Evolutionary conservation across 92 coral and sea anemone species (phyloP), one percentile per base, ranked within the genome.

Genomic region (Palythoa grandis): DNA sequence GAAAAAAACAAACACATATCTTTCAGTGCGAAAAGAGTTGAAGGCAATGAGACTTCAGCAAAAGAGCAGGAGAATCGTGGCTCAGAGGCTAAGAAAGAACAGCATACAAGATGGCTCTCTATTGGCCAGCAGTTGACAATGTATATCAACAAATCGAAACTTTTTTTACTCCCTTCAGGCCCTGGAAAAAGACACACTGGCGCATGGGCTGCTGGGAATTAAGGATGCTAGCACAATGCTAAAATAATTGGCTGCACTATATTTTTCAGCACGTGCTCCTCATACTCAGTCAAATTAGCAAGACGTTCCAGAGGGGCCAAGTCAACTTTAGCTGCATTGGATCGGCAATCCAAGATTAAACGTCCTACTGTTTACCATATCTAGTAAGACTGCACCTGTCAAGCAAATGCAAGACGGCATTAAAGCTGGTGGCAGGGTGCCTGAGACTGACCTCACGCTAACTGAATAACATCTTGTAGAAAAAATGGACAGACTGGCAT

Each of bases 241-340:
- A 84, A 84, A 47, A 54, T 72, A 29, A 52, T 84, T 56, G 70
- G 79, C 29, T 52, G 69, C 79, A 84, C 35, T 29, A 29, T 29
- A 29, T 29, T 29, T 29, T 29, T 38, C 67, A 67, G 57, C 54
- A 66, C 35, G 58, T 86, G 78, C 84, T 77, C 67, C 89, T 84
- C 25, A 47, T 66, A 65, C 47, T 86, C 22, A 66, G 48, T 77
- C 52, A 53, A 13, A 72, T 86, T 16, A 86, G 89, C 24, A 86
- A 77, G 1, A 29, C 0, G 35, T 1, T 29, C 35, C 35, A 29
- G 35, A 29, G 35, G 35, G 35, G 35, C 85, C 35, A 70, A 29
- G 69, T 86, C 70, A 86, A 48, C 89, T 86, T 86, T 39, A 68
- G 89, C 78, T 77, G 70, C 40, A 86, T 86, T 86, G 89, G 48